Evolutionary conservation across 1,140 invertebrate species (phyloP).

Genomic region (Epicauta chinensis): DNA sequence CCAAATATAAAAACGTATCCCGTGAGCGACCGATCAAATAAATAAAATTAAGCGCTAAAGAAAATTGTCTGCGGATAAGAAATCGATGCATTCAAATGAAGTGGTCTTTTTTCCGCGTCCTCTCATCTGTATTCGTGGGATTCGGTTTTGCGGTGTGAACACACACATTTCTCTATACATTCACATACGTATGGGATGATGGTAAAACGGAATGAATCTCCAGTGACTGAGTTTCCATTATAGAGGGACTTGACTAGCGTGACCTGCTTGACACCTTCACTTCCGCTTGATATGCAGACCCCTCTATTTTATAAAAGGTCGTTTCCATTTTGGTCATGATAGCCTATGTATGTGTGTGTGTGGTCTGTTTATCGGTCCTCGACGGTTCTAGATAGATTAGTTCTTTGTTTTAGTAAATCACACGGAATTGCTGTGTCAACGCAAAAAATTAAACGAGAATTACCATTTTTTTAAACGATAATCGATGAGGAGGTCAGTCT

Average conservation of each 20-base stretch:
- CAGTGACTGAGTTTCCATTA: conserved; percentile 16
- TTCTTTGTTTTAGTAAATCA: too few relatives aligned
- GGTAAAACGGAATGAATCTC: conserved; percentile 9
- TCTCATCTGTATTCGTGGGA: conserved; percentile 16
- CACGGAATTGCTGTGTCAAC: too few relatives aligned
- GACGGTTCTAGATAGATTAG: too few relatives aligned
- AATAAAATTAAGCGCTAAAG: conserved; percentile 8
- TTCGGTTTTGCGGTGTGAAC: conserved; percentile 12
- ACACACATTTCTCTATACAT: background rate
- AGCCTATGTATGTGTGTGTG: too few relatives aligned
- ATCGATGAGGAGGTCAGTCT: too few relatives aligned
- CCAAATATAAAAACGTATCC: conserved; percentile 5
- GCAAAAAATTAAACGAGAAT: too few relatives aligned
- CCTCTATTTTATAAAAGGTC: too few relatives aligned
- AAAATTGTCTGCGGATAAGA: conserved; percentile 6
- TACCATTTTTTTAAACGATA: too few relatives aligned
- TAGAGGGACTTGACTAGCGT: conserved; percentile 11
- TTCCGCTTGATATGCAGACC: conserved; percentile 11
- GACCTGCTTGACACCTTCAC: conserved; percentile 16
- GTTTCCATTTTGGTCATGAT: too few relatives aligned
- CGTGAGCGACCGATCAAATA: conserved; percentile 5
- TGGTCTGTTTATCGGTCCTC: too few relatives aligned
- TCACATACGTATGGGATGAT: too few relatives aligned
- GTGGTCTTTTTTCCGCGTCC: background rate
- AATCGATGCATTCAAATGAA: conserved; percentile 13